Conservation (phyloP, 1,140 invertebrate genomes). For the Drosophila kikkawai region DNA sequence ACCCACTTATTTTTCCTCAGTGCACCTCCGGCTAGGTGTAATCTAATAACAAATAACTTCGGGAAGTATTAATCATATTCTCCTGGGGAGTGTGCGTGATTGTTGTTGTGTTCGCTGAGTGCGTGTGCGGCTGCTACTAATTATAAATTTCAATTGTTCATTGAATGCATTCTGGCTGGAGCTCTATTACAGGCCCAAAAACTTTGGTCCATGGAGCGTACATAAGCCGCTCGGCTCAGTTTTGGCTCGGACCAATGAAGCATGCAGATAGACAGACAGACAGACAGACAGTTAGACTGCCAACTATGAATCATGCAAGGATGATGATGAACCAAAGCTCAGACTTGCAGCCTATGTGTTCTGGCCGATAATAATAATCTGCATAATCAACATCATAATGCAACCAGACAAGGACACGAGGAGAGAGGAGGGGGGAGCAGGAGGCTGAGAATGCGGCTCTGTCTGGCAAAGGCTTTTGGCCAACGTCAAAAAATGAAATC, state of each 20-base stretch:
- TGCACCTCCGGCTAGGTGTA: conserved; percentile 46
- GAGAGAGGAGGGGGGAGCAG: not conserved
- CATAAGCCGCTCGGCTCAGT: conserved; percentile 49
- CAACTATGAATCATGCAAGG: conserved; percentile 68
- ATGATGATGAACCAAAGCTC: conserved; percentile 19
- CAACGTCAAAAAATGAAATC: conserved; percentile 50
- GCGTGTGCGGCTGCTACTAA: conserved; percentile 65
- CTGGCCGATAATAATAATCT: conserved; percentile 74
- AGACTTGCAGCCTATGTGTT: conserved; percentile 31
- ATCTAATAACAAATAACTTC: conserved; percentile 83
- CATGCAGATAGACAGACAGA: conserved; percentile 30
- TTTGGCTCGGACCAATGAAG: conserved; percentile 65
- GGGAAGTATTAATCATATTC: conserved; percentile 83
- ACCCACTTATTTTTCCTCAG: not conserved
- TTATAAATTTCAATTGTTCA: conserved; percentile 83
- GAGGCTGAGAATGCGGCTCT: not conserved
- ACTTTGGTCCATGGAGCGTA: conserved; percentile 61
- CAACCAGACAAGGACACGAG: conserved; percentile 46
- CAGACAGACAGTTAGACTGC: not conserved
- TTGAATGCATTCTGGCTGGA: conserved; percentile 49
- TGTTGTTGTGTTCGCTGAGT: conserved; percentile 3
- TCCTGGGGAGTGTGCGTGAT: conserved; percentile 35
- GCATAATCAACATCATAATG: conserved; percentile 75
- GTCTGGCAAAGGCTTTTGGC: conserved; percentile 62
- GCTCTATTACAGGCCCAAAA: conserved; percentile 57